Percentiles rank a stretch among this genome's conserved stretches.
Evolutionary conservation across 2,113 vertebrate genomes (phyloP).

Genomic region (Pachyramphus minor): DNA sequence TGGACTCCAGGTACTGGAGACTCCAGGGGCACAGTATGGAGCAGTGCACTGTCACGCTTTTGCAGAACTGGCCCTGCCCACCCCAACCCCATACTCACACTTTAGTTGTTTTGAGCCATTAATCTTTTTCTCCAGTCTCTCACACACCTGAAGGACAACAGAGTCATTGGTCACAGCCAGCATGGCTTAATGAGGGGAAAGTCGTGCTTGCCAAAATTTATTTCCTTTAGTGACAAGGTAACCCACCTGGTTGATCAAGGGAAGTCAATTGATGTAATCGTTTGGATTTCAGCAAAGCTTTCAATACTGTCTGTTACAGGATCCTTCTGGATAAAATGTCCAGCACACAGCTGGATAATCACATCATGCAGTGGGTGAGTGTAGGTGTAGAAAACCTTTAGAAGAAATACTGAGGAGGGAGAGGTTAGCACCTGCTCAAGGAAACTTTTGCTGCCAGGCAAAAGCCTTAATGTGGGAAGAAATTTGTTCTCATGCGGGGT

Average conservation of each 20-base stretch:
- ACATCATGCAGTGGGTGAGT: neutral
- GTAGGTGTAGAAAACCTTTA: neutral
- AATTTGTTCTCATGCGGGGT: neutral
- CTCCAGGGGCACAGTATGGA: neutral
- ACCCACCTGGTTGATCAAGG: neutral
- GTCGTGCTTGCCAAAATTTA: neutral
- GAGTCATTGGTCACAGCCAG: neutral
- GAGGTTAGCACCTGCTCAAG: neutral
- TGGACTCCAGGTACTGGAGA: too few species aligned
- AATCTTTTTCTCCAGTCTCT: neutral
- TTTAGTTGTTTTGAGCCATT: neutral
- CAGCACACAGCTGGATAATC: neutral
- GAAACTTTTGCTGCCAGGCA: neutral
- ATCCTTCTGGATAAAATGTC: neutral
- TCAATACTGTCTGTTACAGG: neutral
- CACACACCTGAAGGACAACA: neutral
- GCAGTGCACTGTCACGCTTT: neutral
- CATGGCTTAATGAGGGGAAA: neutral
- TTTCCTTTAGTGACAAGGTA: neutral
- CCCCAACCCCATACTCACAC: neutral
- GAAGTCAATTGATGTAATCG: neutral
- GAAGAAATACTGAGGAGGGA: neutral
- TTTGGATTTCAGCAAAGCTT: neutral
- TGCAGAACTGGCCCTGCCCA: neutral
- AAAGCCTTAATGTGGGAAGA: neutral